A percentile compares a stretch with the other conserved stretches of the same genome.
Conservation (phyloP, 2,113 vertebrate species). For the Phrynosoma platyrhinos region DNA sequence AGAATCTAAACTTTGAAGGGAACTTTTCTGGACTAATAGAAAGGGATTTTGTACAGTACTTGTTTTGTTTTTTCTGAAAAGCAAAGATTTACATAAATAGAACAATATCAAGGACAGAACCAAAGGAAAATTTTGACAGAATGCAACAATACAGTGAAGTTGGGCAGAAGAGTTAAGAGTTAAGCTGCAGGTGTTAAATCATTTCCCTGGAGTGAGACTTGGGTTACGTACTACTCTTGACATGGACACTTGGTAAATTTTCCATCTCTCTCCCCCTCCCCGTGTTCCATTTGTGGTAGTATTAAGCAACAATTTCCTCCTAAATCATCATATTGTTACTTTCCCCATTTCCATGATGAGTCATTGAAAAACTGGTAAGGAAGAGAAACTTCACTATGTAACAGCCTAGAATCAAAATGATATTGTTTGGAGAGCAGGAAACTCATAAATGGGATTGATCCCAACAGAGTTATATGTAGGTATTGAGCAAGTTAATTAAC, state of each 20-base stretch:
- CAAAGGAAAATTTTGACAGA: constrained; percentile 51
- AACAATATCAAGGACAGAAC: constrained; percentile 50
- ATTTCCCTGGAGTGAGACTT: constrained; percentile 48
- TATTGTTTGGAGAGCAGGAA: not conserved
- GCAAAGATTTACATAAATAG: constrained; percentile 60
- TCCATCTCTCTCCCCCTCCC: not conserved
- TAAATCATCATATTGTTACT: not conserved
- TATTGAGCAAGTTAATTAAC: not conserved
- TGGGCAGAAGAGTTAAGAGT: constrained; percentile 35
- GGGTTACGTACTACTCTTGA: not conserved
- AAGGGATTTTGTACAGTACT: constrained; percentile 54
- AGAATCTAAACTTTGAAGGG: constrained; percentile 58
- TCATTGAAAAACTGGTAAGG: not conserved
- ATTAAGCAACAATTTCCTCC: not conserved
- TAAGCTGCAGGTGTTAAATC: constrained; percentile 65
- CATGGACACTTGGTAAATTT: constrained; percentile 52
- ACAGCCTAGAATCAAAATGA: not conserved
- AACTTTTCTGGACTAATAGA: constrained; percentile 64
- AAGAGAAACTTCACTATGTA: not conserved
- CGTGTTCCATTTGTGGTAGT: not conserved
- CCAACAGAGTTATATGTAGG: not conserved
- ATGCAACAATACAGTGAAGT: constrained; percentile 58
- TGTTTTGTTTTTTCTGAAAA: not conserved
- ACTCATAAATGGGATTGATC: not conserved
- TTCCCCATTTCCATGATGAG: not conserved